Evolutionary conservation across 2,797 vertebrate species (phyloP).

Genomic region (Rhabdophis nuchalis): DNA sequence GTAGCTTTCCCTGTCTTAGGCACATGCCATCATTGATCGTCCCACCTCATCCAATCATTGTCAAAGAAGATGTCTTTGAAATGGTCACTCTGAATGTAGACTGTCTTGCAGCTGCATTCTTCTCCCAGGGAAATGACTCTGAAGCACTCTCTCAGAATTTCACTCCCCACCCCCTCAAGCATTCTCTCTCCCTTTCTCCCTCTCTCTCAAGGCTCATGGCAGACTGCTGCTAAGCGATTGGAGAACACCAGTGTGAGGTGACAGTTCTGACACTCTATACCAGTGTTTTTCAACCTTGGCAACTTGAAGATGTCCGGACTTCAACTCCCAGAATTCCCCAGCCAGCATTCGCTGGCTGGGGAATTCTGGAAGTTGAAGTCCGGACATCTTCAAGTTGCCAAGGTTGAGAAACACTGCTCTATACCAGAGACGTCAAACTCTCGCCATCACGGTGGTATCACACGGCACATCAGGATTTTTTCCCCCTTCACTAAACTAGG

Average conservation of each 20-base stretch:
- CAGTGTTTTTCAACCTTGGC: too few species aligned
- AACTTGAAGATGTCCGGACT: too few species aligned
- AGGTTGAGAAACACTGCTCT: too few species aligned
- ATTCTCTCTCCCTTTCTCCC: background rate
- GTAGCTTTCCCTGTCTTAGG: background rate
- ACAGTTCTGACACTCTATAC: background rate
- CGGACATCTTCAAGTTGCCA: too few species aligned
- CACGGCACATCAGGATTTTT: too few species aligned
- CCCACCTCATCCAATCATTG: background rate
- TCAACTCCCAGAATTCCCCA: too few species aligned
- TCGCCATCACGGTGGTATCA: too few species aligned
- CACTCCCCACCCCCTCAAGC: fast-evolving
- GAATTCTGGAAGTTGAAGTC: too few species aligned
- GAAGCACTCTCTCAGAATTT: background rate
- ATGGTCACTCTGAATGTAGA: background rate
- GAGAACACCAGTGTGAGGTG: background rate
- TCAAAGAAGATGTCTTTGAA: background rate
- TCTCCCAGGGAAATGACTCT: background rate
- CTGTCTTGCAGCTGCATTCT: background rate
- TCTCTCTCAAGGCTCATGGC: background rate
- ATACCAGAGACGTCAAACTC: background rate
- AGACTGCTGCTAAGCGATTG: background rate
- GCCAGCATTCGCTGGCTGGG: too few species aligned
- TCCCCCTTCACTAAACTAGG: too few species aligned
- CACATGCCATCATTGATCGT: background rate